Evolutionary conservation across 2,113 vertebrate species (phyloP), one percentile per base, ranked within the genome.

Genomic region (Cryptoleucopteryx plumbea): DNA sequence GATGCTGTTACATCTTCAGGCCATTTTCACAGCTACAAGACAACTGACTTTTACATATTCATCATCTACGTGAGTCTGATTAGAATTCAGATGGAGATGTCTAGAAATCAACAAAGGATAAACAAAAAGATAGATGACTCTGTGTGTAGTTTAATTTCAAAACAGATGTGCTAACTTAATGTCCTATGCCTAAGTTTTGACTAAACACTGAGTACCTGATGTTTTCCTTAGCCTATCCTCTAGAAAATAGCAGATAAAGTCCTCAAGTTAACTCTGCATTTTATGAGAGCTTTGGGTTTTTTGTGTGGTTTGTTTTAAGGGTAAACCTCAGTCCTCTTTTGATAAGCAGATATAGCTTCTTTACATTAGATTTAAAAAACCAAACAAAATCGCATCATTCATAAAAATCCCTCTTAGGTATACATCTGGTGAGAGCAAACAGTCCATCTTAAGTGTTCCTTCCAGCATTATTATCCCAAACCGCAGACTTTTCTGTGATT

Each of bases 21-120:
- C 18, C 34, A 19, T 67, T 67, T 43, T 55, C 72, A 71, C 14
- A 74, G n/a, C 52, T 43, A 78, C 32, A 87, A 89, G 56, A 84
- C 18, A 75, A 79, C n/a, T 0, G 11, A 71, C 77, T 91, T 66
- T 43, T 67, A 84, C 20, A 55, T 61, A 89, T 79, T 91, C 79
- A 86, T 86, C 61, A 74, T 25, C 66, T 61, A 17, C n/a, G 20
- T 8, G 6, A 77, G 15, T 77, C 58, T 58, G 73, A 68, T 89
- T 67, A 74, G 56, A 93, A 96, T 61, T 75, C 68, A 79, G 38
- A 72, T 75, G 75, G 40, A 89, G 36, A 52, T 75, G 32, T 50
- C 88, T 85, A 62, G 48, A 96, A 85, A 91, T 89, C 81, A 94
- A 43, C 52, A 91, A 79, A 95, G 23, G 31, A 79, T 81, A 85